Conservation (phyloP, 1,140 invertebrate species). For the Drosophila pallidifrons region DNA sequence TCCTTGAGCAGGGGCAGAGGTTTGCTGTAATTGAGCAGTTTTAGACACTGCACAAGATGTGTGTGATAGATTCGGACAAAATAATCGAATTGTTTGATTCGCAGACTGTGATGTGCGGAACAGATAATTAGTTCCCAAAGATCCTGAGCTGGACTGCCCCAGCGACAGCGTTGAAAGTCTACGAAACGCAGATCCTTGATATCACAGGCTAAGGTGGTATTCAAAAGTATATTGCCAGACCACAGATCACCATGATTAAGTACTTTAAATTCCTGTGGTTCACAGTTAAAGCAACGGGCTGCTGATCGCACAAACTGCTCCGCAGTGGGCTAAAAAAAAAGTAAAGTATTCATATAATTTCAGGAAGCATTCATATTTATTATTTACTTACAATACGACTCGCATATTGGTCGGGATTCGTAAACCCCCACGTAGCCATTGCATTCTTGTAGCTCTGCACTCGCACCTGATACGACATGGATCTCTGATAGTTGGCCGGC, state of each 20-base stretch:
- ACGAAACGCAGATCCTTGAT: conserved; percentile 82
- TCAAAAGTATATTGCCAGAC: conserved; percentile 85
- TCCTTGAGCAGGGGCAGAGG: conserved; percentile 64
- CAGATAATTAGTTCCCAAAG: conserved; percentile 78
- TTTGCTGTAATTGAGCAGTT: conserved; percentile 64
- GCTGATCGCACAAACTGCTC: conserved; percentile 74
- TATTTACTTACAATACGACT: conserved; percentile 60
- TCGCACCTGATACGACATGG: conserved; percentile 72
- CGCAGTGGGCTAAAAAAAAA: conserved; percentile 58
- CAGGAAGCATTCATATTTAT: neutral
- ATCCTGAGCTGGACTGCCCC: conserved; percentile 84
- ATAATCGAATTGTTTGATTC: conserved; percentile 75
- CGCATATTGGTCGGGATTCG: conserved; percentile 64
- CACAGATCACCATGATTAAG: conserved; percentile 89
- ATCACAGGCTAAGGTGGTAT: conserved; percentile 66
- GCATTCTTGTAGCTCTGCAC: conserved; percentile 74
- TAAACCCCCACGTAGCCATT: conserved; percentile 74
- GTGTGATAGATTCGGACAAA: conserved; percentile 76
- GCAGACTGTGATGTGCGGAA: conserved; percentile 66
- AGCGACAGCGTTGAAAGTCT: conserved; percentile 84
- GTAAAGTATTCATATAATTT: neutral
- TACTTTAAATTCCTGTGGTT: conserved; percentile 87
- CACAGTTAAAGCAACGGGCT: conserved; percentile 65
- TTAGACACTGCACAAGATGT: conserved; percentile 66
- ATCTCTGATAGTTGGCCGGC: conserved; percentile 75